These are phyloP conservation scores for Nasonia giraulti DNA, from an alignment of 1,140 invertebrate species.

Conservation along the genomic window DNA sequence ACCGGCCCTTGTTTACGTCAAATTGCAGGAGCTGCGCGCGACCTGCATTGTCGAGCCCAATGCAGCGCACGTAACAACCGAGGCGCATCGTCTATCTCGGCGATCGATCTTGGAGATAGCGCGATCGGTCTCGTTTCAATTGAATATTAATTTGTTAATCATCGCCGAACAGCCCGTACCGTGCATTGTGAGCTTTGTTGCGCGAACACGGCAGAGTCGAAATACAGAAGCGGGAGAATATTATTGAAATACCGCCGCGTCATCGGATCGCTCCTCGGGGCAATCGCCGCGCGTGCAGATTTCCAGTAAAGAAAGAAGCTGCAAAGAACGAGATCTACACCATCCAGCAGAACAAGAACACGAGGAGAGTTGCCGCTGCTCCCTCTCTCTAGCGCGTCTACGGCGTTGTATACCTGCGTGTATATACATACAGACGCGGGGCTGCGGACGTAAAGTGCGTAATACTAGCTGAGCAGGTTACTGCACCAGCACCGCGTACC, in stretches of 20 bases:
- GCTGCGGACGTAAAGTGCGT: slow-evolving; percentile 4
- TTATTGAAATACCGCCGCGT: not conserved
- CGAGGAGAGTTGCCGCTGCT: not conserved
- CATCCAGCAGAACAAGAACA: not conserved
- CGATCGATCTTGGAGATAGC: not conserved
- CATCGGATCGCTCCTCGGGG: not conserved
- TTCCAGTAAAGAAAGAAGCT: not conserved
- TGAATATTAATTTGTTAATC: slow-evolving; percentile 2
- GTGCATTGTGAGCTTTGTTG: no score
- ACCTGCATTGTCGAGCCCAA: no score
- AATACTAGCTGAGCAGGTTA: slow-evolving; percentile 38
- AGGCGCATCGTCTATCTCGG: not conserved
- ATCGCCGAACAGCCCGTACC: not conserved
- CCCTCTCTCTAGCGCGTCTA: no score
- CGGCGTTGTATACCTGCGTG: not conserved
- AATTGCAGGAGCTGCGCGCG: no score
- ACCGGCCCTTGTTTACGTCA: no score
- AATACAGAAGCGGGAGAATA: not conserved
- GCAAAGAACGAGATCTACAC: not conserved
- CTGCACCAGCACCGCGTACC: not conserved
- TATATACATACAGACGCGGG: not conserved
- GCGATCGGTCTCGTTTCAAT: not conserved
- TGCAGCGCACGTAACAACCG: no score
- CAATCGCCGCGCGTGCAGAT: not conserved
- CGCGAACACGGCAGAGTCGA: no score